phyloP scores from a whole-genome alignment of 2,113 vertebrate genomes.

The Papio anubis region DNA sequence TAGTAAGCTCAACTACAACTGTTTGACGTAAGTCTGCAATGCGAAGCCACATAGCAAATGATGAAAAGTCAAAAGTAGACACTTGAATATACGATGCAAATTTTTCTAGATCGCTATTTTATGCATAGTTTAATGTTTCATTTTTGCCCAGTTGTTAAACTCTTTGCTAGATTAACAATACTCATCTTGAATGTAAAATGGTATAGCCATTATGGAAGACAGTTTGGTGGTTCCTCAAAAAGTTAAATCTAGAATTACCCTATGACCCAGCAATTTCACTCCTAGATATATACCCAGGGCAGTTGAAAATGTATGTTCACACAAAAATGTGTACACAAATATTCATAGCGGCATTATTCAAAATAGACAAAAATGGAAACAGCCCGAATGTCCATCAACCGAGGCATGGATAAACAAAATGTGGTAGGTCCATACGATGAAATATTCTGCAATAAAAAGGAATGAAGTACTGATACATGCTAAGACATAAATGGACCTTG shows the following conservation, averaged over 20 bases:
- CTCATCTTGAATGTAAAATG: not conserved
- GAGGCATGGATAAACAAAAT: not conserved
- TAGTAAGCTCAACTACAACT: not conserved
- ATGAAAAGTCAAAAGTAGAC: not conserved
- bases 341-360: not conserved
- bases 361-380: not conserved
- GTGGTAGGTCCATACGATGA: not conserved
- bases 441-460: not conserved
- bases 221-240: not conserved
- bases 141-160: not conserved
- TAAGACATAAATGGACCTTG: not conserved
- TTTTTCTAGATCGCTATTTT: not conserved
- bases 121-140: not conserved
- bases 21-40: not conserved
- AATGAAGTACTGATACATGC: not conserved
- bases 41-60: not conserved
- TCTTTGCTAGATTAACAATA: not conserved
- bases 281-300: not conserved
- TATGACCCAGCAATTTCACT: not conserved
- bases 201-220: not conserved
- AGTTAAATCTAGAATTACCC: not conserved
- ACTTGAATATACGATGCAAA: not conserved
- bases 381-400: not conserved
- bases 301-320: not conserved
- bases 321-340: not conserved